phyloP scores from a whole-genome alignment of 2,797 vertebrate genomes.

The Poecilia picta region DNA sequence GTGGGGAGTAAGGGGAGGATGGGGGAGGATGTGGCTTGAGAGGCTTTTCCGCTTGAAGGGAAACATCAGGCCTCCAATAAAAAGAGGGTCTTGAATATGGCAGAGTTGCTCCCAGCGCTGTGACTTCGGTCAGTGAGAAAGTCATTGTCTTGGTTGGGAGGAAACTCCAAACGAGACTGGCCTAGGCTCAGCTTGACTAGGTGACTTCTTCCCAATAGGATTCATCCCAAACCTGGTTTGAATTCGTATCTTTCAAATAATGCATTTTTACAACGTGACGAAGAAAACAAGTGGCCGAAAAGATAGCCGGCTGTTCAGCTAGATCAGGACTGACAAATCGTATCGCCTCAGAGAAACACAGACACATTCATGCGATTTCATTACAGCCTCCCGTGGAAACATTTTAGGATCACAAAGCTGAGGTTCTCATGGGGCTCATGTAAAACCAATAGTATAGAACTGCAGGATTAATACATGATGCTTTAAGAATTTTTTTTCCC shows the following conservation, averaged over 20 bases:
- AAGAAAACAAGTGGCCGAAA: constrained; percentile 88
- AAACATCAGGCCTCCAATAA: constrained; percentile 70
- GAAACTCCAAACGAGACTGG: constrained; percentile 71
- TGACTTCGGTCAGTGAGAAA: constrained; percentile 88
- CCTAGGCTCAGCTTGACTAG: constrained; percentile 78
- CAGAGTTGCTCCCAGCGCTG: constrained; percentile 83
- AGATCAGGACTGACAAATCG: constrained; percentile 89
- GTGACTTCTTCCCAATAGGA: constrained; percentile 97
- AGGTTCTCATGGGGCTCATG: constrained; percentile 42
- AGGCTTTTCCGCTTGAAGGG: constrained; percentile 77
- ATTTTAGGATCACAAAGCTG: constrained; percentile 38
- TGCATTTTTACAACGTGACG: constrained; percentile 96
- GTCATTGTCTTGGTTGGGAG: constrained; percentile 88
- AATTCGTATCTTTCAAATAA: constrained; percentile 93
- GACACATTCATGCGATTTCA: constrained; percentile 83
- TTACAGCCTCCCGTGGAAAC: constrained; percentile 77
- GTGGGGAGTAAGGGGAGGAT: constrained; percentile 25
- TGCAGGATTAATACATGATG: neutral
- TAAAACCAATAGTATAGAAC: constrained; percentile 20
- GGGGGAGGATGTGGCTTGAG: constrained; percentile 37
- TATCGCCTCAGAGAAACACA: constrained; percentile 86
- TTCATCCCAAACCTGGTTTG: constrained; percentile 92
- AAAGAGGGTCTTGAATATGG: constrained; percentile 77
- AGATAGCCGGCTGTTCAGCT: constrained; percentile 81
- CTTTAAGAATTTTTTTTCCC: neutral